A percentile compares a stretch with the other conserved stretches of the same genome.
Evolutionary conservation across 2,888 invertebrate genomes (phyloP).

Genomic region (Drosophila meridiana): DNA sequence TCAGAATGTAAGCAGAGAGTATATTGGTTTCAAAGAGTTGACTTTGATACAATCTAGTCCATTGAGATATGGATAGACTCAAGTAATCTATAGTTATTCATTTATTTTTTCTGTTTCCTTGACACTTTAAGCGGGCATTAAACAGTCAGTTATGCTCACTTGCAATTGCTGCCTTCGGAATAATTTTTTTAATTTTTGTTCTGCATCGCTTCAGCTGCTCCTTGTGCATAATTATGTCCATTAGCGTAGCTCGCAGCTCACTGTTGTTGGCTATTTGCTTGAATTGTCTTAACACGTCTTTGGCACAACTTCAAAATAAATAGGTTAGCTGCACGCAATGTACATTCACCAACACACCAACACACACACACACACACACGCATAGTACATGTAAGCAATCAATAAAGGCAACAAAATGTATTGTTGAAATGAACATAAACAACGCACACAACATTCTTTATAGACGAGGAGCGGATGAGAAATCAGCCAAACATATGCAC

Average conservation of each 20-base stretch:
- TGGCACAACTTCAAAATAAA: conserved; percentile 62
- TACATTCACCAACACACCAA: not conserved
- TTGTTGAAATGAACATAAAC: conserved; percentile 31
- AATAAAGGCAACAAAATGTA: conserved; percentile 35
- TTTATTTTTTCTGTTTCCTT: not conserved
- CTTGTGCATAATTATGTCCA: conserved; percentile 67
- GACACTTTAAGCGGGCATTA: not conserved
- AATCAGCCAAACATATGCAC: conserved; percentile 46
- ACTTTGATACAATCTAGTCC: no score
- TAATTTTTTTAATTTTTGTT: not conserved
- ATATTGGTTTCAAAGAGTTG: not conserved
- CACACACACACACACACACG: conserved; percentile 1
- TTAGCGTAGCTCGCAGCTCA: conserved; percentile 53
- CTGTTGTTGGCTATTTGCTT: conserved; percentile 55
- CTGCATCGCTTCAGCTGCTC: conserved; percentile 26
- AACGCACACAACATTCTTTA: conserved; percentile 31
- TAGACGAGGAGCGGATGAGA: conserved; percentile 23
- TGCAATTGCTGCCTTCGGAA: not conserved
- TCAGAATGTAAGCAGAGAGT: not conserved
- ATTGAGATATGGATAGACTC: no score
- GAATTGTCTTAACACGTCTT: conserved; percentile 64
- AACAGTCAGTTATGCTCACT: not conserved
- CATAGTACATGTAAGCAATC: conserved; percentile 34
- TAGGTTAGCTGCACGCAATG: conserved; percentile 60
- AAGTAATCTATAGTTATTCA: not conserved